Percentiles rank a stretch among this genome's conserved stretches.
Evolutionary conservation across 92 coral and sea anemone genomes (phyloP).

Genomic region (Palythoa heliodiscus): DNA sequence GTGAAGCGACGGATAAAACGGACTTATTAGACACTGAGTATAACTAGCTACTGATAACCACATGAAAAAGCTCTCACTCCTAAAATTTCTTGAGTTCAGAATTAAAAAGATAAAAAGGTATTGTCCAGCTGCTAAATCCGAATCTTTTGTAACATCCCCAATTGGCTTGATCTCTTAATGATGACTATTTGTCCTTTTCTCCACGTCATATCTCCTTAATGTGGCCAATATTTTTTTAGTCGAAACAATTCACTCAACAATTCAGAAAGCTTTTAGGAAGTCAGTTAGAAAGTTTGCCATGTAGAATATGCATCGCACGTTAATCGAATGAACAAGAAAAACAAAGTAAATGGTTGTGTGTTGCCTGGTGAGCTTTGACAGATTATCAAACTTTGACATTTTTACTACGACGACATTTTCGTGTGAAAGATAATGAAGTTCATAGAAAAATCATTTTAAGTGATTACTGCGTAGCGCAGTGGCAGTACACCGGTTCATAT

Average conservation of each 20-base stretch:
- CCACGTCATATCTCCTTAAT: slow-evolving; percentile 16
- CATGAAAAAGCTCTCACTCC: too few relatives aligned
- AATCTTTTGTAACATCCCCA: background rate
- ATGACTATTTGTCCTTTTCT: background rate
- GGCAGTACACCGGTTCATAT: background rate
- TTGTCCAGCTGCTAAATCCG: background rate
- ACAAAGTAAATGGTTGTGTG: too few relatives aligned
- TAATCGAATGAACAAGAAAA: too few relatives aligned
- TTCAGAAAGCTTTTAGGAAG: background rate
- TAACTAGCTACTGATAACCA: too few relatives aligned
- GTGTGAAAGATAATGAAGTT: background rate
- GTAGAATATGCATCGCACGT: background rate
- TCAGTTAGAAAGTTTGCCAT: background rate
- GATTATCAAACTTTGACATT: background rate
- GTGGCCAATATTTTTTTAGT: background rate
- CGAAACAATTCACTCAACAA: slow-evolving; percentile 1
- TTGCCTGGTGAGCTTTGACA: too few relatives aligned
- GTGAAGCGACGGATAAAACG: too few relatives aligned
- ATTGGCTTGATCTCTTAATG: slow-evolving; percentile 20
- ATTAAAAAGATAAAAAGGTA: background rate
- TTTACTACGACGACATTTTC: background rate
- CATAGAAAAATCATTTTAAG: background rate
- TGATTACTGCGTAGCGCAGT: background rate
- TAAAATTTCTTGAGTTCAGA: too few relatives aligned
- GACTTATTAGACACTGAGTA: too few relatives aligned